Conservation (phyloP, 2,113 vertebrate genomes). For the Grallaria varia region DNA sequence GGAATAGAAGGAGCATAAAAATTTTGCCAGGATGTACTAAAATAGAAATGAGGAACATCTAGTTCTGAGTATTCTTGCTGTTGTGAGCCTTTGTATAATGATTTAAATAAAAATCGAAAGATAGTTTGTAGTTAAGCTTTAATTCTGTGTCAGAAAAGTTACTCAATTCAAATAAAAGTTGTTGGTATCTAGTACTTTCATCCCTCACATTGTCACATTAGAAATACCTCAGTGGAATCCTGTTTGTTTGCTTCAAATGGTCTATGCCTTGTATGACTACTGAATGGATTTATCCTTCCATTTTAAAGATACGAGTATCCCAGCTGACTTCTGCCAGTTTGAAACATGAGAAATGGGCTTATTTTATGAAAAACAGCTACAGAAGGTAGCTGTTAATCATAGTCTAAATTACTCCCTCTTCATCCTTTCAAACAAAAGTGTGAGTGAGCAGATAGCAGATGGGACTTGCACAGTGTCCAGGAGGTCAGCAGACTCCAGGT, state of each 20-base stretch:
- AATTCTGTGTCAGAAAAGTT: not conserved
- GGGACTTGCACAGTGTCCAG: conserved; percentile 4
- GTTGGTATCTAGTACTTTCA: not conserved
- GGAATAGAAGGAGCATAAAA: not conserved
- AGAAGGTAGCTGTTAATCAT: conserved; percentile 41
- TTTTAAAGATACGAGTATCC: not conserved
- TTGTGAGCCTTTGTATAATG: not conserved
- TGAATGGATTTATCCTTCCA: not conserved
- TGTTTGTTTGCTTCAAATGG: not conserved
- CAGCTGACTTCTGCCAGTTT: not conserved
- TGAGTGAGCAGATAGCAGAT: conserved; percentile 27
- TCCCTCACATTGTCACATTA: not conserved
- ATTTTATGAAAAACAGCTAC: not conserved
- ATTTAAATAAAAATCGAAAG: not conserved
- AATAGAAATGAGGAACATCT: not conserved
- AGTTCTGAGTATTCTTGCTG: not conserved
- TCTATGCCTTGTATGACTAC: not conserved
- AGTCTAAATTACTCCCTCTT: not conserved
- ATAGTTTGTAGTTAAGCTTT: not conserved
- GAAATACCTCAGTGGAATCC: not conserved
- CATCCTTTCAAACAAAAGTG: conserved; percentile 24
- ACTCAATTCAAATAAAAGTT: not conserved
- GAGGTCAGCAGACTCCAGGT: conserved; percentile 31
- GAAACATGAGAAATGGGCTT: not conserved
- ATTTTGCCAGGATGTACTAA: not conserved